phyloP scores from a whole-genome alignment of 2,113 vertebrate species.

The Phaethornis superciliosus region DNA sequence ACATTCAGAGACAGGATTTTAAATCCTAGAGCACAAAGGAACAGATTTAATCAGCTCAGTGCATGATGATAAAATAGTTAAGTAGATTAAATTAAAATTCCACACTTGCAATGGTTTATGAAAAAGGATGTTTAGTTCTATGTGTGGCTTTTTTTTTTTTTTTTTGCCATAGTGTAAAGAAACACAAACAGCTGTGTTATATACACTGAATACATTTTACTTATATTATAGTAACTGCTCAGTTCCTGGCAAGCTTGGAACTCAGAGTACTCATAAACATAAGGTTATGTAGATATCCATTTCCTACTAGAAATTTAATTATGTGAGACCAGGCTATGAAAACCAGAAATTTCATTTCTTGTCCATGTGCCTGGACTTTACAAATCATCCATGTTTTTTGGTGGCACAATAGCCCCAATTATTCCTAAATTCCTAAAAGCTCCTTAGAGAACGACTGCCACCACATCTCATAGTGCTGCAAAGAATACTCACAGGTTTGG shows the following conservation, averaged over 20 bases:
- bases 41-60: conserved; percentile 15
- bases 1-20: background rate
- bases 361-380: background rate
- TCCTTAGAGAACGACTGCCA: background rate
- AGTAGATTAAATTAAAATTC: conserved; percentile 32
- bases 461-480: too few relatives aligned
- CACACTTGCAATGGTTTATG: background rate
- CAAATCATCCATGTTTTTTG: background rate
- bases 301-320: background rate
- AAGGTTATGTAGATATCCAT: background rate
- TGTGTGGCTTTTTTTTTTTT: background rate
- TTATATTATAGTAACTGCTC: background rate
- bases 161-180: background rate
- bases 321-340: background rate
- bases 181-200: background rate
- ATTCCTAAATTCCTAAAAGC: background rate
- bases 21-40: conserved; percentile 17
- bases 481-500: background rate
- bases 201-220: background rate
- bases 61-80: conserved; percentile 30
- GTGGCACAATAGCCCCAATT: background rate
- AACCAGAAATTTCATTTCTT: background rate
- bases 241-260: background rate
- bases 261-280: background rate
- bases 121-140: background rate